Base-by-base conservation (phyloP, 2,888 invertebrate species). In the Polylopha cassiicola region DNA sequence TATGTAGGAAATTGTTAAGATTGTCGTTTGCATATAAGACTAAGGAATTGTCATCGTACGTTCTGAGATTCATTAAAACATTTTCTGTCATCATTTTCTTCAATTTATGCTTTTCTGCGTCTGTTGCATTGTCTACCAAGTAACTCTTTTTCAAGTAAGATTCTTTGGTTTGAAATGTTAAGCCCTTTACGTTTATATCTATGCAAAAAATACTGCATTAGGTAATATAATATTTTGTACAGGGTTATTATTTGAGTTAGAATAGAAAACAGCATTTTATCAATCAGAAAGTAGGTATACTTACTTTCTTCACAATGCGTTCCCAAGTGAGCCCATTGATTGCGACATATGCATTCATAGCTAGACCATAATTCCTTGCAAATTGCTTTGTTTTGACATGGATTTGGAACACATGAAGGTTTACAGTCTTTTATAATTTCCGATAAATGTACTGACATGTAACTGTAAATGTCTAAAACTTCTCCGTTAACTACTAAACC, bases 351-450 rank as follows among this genome's bases (percentile, higher is more conserved):
- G 70, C 98, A 98, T 61, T 94, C 92, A 57, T 96, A 97, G 16
- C 92, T 92, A 45, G 95, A 95, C 97, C 97, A 97, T 0, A 94
- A 82, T 68, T 97, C 96, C 58, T 95, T 95, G 67, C 95, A 98
- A 48, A 90, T 90, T 0, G 95, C 97, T 27, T 92, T 95, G 69
- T 98, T 97, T 71, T 93, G 91, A 68, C 97, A 98, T 4, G 97
- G 97, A 66, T 95, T 95, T 0, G 96, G 95, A 49, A 95, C 95
- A 74, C 98, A 98, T 0, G 95, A 95, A 0, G 97, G 96, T 65
- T 94, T 95, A 67, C 98, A 98, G 66, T 96, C 95, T 68, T 94
- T 93, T 44, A 95, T 95, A 46, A 97, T 96, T 74, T 95, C 96
- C 30, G 94, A 94, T 36, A 95, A 78, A 78, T 95, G 95, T 16